These are phyloP conservation scores for Sesia apiformis DNA, from an alignment of 2,888 invertebrate genomes.

Conservation along the genomic window DNA sequence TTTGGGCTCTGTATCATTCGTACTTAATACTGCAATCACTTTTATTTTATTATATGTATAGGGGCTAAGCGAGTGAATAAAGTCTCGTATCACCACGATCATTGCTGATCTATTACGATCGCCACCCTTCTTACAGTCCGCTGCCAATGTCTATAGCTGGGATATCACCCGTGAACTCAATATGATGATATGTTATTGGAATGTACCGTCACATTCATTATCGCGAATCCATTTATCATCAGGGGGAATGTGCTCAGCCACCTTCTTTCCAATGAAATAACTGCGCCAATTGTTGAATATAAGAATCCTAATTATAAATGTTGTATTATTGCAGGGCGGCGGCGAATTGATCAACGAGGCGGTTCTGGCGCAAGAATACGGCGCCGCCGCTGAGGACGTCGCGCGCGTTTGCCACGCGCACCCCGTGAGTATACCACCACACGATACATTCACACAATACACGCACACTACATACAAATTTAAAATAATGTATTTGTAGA, in stretches of 20 bases:
- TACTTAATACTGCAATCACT: too few species aligned
- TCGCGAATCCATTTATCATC: not conserved
- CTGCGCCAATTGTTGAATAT: not conserved
- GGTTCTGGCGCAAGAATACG: constrained; percentile 98
- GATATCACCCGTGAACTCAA: too few species aligned
- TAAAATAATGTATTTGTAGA: not conserved
- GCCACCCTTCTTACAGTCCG: too few species aligned
- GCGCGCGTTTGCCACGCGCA: constrained; percentile 99
- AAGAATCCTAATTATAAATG: too few species aligned
- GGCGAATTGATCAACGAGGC: constrained; percentile 99
- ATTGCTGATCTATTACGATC: too few species aligned
- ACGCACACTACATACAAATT: not conserved
- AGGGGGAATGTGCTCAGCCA: not conserved
- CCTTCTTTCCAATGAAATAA: not conserved
- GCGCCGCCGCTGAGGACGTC: constrained; percentile 98
- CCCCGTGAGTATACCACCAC: constrained; percentile 80
- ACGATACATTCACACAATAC: not conserved
- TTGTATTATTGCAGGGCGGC: constrained; percentile 76
- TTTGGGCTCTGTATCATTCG: too few species aligned
- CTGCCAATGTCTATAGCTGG: too few species aligned
- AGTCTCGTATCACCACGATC: too few species aligned
- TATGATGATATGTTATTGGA: too few species aligned
- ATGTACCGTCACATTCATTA: too few species aligned
- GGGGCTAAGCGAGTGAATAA: too few species aligned
- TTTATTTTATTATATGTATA: too few species aligned